Evolutionary conservation across 2,113 vertebrate species (phyloP).

Genomic region (Malurus melanocephalus): DNA sequence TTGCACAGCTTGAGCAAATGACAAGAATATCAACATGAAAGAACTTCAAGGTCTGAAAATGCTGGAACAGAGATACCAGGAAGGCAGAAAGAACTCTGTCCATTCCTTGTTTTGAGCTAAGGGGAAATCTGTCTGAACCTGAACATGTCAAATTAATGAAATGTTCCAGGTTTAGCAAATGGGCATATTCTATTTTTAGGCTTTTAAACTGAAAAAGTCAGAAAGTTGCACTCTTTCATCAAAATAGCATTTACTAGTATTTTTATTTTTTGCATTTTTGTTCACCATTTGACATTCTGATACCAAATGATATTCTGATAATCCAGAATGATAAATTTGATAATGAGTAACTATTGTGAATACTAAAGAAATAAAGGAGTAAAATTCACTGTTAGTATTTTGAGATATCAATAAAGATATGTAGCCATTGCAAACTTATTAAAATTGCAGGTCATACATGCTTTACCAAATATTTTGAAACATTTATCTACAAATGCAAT

Average conservation of each 20-base stretch:
- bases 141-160: neutral
- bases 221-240: neutral
- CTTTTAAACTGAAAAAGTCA: neutral
- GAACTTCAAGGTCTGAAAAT: neutral
- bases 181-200: fast-evolving
- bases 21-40: neutral
- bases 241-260: neutral
- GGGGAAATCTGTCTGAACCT: neutral
- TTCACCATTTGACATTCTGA: neutral
- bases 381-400: neutral
- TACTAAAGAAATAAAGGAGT: neutral
- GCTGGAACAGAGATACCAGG: neutral
- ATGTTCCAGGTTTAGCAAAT: neutral
- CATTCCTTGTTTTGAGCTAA: neutral
- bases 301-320: neutral
- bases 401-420: neutral
- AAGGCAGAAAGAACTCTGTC: neutral
- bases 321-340: neutral
- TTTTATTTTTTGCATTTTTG: neutral
- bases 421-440: neutral
- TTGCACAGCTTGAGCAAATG: neutral
- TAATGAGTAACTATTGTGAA: neutral
- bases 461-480: neutral
- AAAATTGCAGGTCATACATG: neutral
- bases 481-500: neutral